A percentile compares a stretch with the other conserved stretches of the same genome.
These are phyloP conservation scores for Rutpela maculata DNA, from an alignment of 2,888 invertebrate species.

Conservation along the genomic window DNA sequence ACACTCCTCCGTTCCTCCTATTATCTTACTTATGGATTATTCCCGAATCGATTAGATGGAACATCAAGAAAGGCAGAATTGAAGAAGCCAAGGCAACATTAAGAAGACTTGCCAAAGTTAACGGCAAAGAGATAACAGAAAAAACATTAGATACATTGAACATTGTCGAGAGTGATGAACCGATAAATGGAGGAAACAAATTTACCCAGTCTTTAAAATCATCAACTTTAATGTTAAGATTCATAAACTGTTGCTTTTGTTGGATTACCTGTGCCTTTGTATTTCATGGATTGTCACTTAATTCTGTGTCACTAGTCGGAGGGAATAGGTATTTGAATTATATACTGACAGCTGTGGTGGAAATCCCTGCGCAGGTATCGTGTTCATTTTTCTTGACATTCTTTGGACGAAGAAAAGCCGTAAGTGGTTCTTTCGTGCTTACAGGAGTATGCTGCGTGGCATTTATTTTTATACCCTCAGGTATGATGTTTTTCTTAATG, in stretches of 20 bases:
- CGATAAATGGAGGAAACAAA: not conserved
- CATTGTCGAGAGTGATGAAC: not conserved
- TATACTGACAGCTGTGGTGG: constrained; percentile 80
- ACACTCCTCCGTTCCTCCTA: constrained; percentile 81
- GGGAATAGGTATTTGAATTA: constrained; percentile 88
- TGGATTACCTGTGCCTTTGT: constrained; percentile 89
- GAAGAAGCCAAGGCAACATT: constrained; percentile 78
- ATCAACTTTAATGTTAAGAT: constrained; percentile 73
- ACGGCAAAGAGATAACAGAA: constrained; percentile 72
- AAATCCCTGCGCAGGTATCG: constrained; percentile 83
- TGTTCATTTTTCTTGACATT: constrained; percentile 80
- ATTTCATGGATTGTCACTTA: constrained; percentile 87
- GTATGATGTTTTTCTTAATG: constrained; percentile 68
- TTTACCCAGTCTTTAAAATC: constrained; percentile 30
- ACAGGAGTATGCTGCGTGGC: constrained; percentile 79
- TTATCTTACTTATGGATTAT: constrained; percentile 81
- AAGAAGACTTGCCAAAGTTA: constrained; percentile 79
- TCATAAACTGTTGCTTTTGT: constrained; percentile 83
- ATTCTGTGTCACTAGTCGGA: constrained; percentile 83
- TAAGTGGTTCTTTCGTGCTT: constrained; percentile 79
- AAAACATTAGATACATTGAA: constrained; percentile 64
- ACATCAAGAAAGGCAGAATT: constrained; percentile 79
- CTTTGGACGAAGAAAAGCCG: constrained; percentile 80
- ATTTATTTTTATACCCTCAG: constrained; percentile 77
- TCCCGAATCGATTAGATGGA: constrained; percentile 87